Evolutionary conservation across 1,140 invertebrate species (phyloP), one percentile per base, ranked within the genome.

Genomic region (Rhysida immarginata): DNA sequence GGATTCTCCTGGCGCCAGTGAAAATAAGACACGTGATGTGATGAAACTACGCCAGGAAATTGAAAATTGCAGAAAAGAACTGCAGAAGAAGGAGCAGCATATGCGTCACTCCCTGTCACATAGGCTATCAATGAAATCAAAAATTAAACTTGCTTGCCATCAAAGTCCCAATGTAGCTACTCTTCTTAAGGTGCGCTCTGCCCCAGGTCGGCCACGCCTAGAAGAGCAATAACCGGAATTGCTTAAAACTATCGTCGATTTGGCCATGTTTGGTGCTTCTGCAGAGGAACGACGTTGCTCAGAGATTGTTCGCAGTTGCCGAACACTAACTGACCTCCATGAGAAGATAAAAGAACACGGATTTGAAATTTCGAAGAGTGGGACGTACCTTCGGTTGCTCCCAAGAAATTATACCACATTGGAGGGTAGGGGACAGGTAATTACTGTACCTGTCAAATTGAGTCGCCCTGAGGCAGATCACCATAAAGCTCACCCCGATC

Each of bases 301-400:
- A 45, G 59, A 63, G 42, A 48, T 49, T 13, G n/a, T 64, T 16
- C 26, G 51, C 13, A 35, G 43, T 44, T 57, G 58, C 45, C 49
- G 35, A 48, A 63, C 62, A 27, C 35, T 65, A 23, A 56, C 60
- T 48, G 60, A 59, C 3, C 62, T 55, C 57, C 8, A 58, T 46
- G 68, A 71, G 60, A 65, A 69, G 2, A 48, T 64, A 51, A 60
- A 54, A 49, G 58, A 69, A 54, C 26, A 62, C 46, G 58, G 62
- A n/a, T 58, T 55, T 44, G 44, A 54, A 29, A 48, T 62, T 26
- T 57, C 35, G 18, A 58, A 55, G 41, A 49, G 46, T 14, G 57
- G 26, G 3, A 23, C 57, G 2, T 62, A 63, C 43, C 45, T 65
- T 11, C 55, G 64, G 24, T 55, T 68, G 16, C 56, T 65, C 16